Evolutionary conservation across 2,113 vertebrate species (phyloP), one percentile per base, ranked within the genome.

Genomic region (Onychostruthus taczanowskii): DNA sequence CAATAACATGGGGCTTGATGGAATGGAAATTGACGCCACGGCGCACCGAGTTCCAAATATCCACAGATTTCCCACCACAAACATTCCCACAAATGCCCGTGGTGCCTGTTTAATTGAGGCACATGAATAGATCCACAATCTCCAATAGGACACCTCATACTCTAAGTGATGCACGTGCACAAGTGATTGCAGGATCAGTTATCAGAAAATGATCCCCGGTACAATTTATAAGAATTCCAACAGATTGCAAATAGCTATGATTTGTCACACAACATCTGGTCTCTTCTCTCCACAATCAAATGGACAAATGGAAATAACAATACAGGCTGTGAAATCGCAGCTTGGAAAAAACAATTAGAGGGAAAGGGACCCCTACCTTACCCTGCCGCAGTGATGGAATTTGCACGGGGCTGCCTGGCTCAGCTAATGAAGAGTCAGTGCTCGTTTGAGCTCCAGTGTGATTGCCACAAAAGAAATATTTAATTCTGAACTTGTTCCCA

Each of bases 211-310:
- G 92, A 96, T 96, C 90, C 92, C 94, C 6, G 11, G 79, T 47
- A 86, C 90, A 41, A 94, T 87, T 91, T 7, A 27, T 82, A 72
- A 95, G 94, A 96, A 96, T 96, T 96, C 95, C 95, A 95, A 75
- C 95, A 96, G 96, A 96, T 96, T 97, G 93, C 94, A 97, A 97
- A 96, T 96, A 89, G 94, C 94, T 95, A 16, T 89, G 96, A 90
- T 96, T 96, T 97, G 94, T 95, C 95, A 96, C 94, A 95, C 88
- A 95, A 94, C 95, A 97, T 95, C 96, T 96, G 96, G 88, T 93
- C 93, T 78, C 93, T 84, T 82, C 93, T 90, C 89, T 90, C 80
- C 4, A 46, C 95, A 96, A 93, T 95, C 83, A 87, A 87, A 96
- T 21, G 95, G 96, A 96, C 94, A 97, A 97, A 96, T 93, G 92